A percentile compares a stretch with the other conserved stretches of the same genome.
Evolutionary conservation across 2,797 vertebrate species (phyloP).

Genomic region (Onychomys arenicola): DNA sequence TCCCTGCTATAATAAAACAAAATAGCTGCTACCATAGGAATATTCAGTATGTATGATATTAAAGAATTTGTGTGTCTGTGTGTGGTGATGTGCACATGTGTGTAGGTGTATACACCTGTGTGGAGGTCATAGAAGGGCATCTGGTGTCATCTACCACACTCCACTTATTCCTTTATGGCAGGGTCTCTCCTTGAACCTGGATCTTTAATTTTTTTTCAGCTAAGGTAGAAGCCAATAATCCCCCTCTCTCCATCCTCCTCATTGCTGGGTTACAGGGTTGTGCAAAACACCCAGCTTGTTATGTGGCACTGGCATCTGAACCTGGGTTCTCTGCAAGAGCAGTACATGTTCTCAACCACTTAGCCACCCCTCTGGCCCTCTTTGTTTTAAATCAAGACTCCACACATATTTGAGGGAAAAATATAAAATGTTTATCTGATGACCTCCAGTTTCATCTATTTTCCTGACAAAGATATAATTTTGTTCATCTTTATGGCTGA

Average conservation of each 20-base stretch:
- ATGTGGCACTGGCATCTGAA: neutral
- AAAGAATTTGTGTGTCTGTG: neutral
- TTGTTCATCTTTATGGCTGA: neutral
- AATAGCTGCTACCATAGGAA: neutral
- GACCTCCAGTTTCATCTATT: neutral
- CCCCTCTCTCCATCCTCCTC: neutral
- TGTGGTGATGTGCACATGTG: neutral
- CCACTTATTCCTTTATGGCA: neutral
- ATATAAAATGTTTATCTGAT: neutral
- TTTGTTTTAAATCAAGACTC: neutral
- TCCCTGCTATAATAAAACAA: constrained; percentile 50
- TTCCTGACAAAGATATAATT: neutral
- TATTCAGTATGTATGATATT: neutral
- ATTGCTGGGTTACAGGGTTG: neutral
- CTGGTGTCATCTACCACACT: neutral
- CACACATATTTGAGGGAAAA: neutral
- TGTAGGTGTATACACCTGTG: neutral
- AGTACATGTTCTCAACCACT: neutral
- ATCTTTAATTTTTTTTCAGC: neutral
- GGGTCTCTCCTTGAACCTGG: neutral
- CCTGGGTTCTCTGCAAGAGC: neutral
- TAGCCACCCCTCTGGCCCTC: neutral
- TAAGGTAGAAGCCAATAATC: neutral
- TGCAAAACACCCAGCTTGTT: neutral
- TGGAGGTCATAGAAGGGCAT: neutral